Conservation (phyloP, 1,140 invertebrate genomes). For the Aphelenchoides besseyi region DNA sequence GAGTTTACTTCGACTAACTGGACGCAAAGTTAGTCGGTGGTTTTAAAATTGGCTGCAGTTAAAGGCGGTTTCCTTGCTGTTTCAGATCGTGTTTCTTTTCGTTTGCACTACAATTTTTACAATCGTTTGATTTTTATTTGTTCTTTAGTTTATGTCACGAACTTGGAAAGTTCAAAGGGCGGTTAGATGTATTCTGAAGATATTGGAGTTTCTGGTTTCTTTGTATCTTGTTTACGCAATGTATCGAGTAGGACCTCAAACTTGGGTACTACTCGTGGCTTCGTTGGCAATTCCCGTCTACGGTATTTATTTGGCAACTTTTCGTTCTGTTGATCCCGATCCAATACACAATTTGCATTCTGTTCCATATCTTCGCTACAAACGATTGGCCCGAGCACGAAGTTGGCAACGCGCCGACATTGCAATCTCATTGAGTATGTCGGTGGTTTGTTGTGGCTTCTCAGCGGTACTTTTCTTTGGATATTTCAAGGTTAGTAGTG, state of each 20-base stretch:
- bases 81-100: neutral
- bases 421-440: constrained; percentile 29
- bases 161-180: constrained; percentile 2
- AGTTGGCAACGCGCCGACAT: constrained; percentile 35
- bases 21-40: too few species aligned
- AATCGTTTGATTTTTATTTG: neutral
- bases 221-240: constrained; percentile 31
- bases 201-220: constrained; percentile 31
- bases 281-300: constrained; percentile 36
- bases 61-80: neutral
- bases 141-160: constrained; percentile 3
- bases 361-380: constrained; percentile 37
- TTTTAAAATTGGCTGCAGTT: constrained; percentile 8
- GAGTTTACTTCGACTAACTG: too few species aligned
- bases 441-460: constrained; percentile 29
- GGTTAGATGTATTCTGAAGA: constrained; percentile 22
- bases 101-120: neutral
- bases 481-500: constrained; percentile 32
- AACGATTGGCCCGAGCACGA: constrained; percentile 1
- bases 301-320: constrained; percentile 3
- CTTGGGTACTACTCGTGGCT: constrained; percentile 34
- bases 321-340: constrained; percentile 10
- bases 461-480: constrained; percentile 34
- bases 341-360: constrained; percentile 18
- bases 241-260: constrained; percentile 30